These are phyloP conservation scores for Pelecanoides urinatrix DNA, from an alignment of 2,113 vertebrate species.

Conservation along the genomic window DNA sequence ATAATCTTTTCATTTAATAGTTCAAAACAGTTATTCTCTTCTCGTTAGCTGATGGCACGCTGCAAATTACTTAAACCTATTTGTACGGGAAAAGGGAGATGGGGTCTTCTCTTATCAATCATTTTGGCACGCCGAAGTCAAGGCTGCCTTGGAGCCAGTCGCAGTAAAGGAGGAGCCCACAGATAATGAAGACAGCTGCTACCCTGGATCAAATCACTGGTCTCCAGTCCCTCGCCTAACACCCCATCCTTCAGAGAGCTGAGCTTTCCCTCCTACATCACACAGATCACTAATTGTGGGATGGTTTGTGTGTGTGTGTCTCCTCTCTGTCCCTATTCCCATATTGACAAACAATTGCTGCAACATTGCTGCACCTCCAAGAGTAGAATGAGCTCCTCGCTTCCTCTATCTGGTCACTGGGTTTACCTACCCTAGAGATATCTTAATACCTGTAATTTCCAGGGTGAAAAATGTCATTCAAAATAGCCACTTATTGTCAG, in stretches of 20 bases:
- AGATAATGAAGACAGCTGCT: neutral
- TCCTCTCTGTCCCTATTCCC: neutral
- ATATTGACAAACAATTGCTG: neutral
- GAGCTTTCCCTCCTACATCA: neutral
- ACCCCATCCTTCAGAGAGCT: neutral
- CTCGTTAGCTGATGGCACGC: neutral
- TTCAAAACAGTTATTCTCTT: neutral
- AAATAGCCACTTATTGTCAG: neutral
- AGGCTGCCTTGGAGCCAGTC: neutral
- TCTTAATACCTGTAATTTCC: neutral
- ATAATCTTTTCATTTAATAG: neutral
- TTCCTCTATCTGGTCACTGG: neutral
- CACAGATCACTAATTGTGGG: rapidly evolving
- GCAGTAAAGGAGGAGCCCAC: neutral
- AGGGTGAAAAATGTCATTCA: neutral
- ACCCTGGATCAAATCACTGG: neutral
- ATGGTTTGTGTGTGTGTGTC: neutral
- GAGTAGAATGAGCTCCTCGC: neutral
- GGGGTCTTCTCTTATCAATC: neutral
- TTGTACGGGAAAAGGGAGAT: neutral
- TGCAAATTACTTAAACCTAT: neutral
- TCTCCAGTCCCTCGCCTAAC: neutral
- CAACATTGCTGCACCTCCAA: neutral
- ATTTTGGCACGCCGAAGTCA: neutral
- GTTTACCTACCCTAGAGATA: neutral